Base-by-base conservation (phyloP, 2,888 invertebrate species). In the Linyphia triangularis region DNA sequence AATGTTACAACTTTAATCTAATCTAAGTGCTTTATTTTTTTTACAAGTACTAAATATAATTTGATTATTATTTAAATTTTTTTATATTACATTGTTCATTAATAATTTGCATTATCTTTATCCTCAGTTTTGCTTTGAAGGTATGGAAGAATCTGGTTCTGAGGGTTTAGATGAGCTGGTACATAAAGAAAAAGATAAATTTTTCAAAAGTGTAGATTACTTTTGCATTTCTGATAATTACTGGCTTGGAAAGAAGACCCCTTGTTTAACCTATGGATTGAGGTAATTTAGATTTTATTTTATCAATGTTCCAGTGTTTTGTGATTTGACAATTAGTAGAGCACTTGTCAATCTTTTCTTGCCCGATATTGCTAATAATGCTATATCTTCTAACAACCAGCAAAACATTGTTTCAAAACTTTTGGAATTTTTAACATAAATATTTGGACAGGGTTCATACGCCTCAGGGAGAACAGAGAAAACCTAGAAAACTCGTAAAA, bases 161-260 rank as follows among this genome's bases (percentile, higher is more conserved):
- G 96, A 96, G 92, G 99, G 99, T n/a, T 94, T 99, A 28, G 98
- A 98, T 92, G 96, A 96, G 0, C 93, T 98, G 10, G 94, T 99
- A 0, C 93, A 94, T 91, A 92, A 94, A 0, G 94, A 94, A 90
- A 96, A 96, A 92, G 95, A 96, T 91, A 95, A 95, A 30, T 98
- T 98, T 93, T 94, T 99, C 43, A 94, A 93, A 92, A 93, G 95
- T 92, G 96, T 97, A 0, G 98, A 99, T 93, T 99, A 95, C 93
- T 97, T 98, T 19, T 99, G 99, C 93, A 99, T 99, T 92, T 98
- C 98, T 26, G 99, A 99, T 93, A 99, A 99, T 93, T 99, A 99
- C 93, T 99, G 99, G 99, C 93, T 99, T 88, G 99, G 99, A 1
- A 98, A 96, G 89, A 96, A 95, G n/a, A 98, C 97, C 92, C 99